phyloP scores from a whole-genome alignment of 1,140 invertebrate species.

The Apolygus lucorum region DNA sequence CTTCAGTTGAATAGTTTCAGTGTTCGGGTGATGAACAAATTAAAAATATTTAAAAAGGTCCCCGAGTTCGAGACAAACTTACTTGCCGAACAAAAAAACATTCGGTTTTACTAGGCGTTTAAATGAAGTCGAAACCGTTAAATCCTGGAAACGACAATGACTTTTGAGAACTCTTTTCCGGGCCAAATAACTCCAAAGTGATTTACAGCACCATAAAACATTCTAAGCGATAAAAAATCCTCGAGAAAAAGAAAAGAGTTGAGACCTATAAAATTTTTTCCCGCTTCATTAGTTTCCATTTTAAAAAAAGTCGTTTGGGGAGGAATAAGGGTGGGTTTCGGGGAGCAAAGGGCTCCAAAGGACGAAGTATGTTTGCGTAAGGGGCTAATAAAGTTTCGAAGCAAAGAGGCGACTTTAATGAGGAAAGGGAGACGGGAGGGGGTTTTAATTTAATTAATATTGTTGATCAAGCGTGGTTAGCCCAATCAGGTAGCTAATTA shows the following conservation, averaged over 20 bases:
- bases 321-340: background rate
- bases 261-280: conserved; percentile 7
- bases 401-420: conserved; percentile 14
- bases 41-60: no score
- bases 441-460: conserved; percentile 17
- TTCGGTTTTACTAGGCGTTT: no score
- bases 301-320: background rate
- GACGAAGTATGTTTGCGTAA: conserved; percentile 10
- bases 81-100: no score
- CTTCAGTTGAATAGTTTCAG: no score
- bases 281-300: conserved; percentile 16
- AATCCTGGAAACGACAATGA: conserved; percentile 5
- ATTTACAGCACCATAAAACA: background rate
- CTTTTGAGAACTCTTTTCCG: background rate
- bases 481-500: conserved; percentile 13
- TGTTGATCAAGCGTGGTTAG: conserved; percentile 10
- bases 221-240: conserved; percentile 10
- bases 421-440: background rate
- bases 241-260: conserved; percentile 15
- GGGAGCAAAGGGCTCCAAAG: conserved; percentile 5
- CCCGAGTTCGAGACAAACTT: no score
- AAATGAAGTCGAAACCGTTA: conserved; percentile 15
- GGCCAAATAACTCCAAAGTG: background rate
- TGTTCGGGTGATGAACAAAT: no score
- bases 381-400: conserved; percentile 9